Conservation (phyloP, 2,888 invertebrate species). For the Entomobrya multifasciata region DNA sequence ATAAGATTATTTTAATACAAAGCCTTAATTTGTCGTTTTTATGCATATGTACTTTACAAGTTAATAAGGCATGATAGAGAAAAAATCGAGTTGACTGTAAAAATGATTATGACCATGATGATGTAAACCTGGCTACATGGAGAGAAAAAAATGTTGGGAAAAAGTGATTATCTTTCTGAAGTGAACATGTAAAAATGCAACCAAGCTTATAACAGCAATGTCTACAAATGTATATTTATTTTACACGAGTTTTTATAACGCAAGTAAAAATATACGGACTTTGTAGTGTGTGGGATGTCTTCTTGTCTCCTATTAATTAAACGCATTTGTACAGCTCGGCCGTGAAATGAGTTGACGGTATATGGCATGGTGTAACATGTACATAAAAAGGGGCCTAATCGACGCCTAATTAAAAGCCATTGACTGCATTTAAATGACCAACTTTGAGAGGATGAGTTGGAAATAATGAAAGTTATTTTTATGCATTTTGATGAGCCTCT, state of each 20-base stretch:
- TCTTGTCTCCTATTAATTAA: conserved; percentile 73
- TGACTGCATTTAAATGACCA: conserved; percentile 80
- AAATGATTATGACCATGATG: conserved; percentile 51
- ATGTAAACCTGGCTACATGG: not conserved
- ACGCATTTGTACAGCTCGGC: conserved; percentile 73
- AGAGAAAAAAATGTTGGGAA: conserved; percentile 34
- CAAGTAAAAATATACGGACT: conserved; percentile 30
- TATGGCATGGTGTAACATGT: too few species aligned
- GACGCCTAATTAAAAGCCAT: conserved; percentile 80
- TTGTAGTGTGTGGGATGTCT: conserved; percentile 42
- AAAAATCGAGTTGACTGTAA: conserved; percentile 29
- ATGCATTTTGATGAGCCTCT: not conserved
- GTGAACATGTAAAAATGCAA: not conserved
- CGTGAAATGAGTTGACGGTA: conserved; percentile 75
- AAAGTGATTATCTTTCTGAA: conserved; percentile 55
- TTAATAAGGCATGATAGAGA: conserved; percentile 43
- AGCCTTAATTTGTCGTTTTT: conserved; percentile 67
- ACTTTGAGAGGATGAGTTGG: conserved; percentile 61
- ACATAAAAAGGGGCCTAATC: conserved; percentile 74
- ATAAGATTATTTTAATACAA: conserved; percentile 57
- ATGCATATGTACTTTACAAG: conserved; percentile 46
- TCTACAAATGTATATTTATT: not conserved
- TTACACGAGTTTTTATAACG: conserved; percentile 39
- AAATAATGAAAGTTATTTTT: conserved; percentile 50
- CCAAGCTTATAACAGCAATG: conserved; percentile 18